Percentiles rank a stretch among this genome's conserved stretches.
phyloP scores from a whole-genome alignment of 2,888 invertebrate species.

The Oasisia sp. region DNA sequence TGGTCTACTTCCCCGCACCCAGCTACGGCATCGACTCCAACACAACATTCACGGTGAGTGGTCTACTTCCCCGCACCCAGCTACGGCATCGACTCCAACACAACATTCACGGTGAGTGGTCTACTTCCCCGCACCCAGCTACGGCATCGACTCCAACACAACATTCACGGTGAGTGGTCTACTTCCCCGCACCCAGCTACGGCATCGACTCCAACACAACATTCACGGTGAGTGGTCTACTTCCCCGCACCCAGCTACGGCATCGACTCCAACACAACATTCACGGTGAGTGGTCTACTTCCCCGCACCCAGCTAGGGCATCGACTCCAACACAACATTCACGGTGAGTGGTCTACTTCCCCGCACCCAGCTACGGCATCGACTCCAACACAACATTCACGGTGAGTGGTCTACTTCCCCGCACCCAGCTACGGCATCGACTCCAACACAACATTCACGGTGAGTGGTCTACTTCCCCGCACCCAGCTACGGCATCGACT shows the following conservation, averaged over 20 bases:
- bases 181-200: conserved; percentile 77
- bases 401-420: conserved; percentile 64
- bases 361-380: conserved; percentile 86
- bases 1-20: conserved; percentile 75
- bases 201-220: conserved; percentile 95
- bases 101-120: conserved; percentile 83
- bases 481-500: conserved; percentile 91
- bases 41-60: conserved; percentile 83
- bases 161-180: conserved; percentile 80
- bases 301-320: conserved; percentile 83
- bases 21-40: conserved; percentile 94
- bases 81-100: conserved; percentile 91
- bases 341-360: conserved; percentile 70
- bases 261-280: conserved; percentile 92
- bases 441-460: conserved; percentile 90
- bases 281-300: conserved; percentile 73
- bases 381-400: conserved; percentile 95
- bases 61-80: conserved; percentile 79
- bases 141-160: conserved; percentile 91
- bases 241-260: conserved; percentile 82
- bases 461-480: conserved; percentile 69
- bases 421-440: conserved; percentile 92
- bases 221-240: conserved; percentile 75
- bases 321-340: conserved; percentile 94
- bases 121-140: conserved; percentile 75